These are phyloP conservation scores for Drosophila busckii DNA, from an alignment of 1,140 invertebrate genomes.

Conservation along the genomic window DNA sequence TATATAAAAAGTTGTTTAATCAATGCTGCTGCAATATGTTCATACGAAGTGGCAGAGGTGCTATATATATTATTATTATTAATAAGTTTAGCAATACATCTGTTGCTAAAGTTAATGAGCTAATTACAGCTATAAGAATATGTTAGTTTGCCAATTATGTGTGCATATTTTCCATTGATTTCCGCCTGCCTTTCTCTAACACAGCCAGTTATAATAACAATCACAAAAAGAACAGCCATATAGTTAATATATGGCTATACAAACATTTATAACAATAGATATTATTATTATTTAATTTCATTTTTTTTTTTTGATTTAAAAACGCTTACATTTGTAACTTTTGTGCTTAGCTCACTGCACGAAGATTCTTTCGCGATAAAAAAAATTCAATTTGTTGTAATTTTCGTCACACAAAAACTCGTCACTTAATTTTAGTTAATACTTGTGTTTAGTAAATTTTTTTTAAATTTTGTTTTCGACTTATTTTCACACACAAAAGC, in stretches of 20 bases:
- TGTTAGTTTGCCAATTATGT: constrained; percentile 1
- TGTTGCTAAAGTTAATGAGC: background rate
- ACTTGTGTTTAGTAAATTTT: constrained; percentile 18
- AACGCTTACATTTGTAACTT: background rate
- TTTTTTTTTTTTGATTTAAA: background rate
- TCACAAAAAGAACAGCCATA: no score
- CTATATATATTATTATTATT: constrained; percentile 4
- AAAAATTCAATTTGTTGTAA: background rate
- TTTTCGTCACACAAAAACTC: background rate
- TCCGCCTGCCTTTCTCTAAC: constrained; percentile 47
- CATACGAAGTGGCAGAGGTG: no score
- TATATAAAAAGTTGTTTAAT: no score
- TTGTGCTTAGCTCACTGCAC: no score
- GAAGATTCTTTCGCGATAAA: no score
- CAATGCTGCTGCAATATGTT: no score
- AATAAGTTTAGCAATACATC: constrained; percentile 1
- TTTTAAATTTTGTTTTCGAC: constrained; percentile 1
- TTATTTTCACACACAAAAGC: constrained; percentile 36
- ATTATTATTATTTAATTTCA: background rate
- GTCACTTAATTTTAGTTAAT: constrained; percentile 21
- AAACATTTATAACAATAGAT: background rate
- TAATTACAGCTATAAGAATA: background rate
- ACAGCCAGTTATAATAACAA: no score
- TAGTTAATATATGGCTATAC: no score
- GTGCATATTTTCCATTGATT: constrained; percentile 50